Conservation (phyloP, 2,113 vertebrate species). For the Monopterus albus region DNA sequence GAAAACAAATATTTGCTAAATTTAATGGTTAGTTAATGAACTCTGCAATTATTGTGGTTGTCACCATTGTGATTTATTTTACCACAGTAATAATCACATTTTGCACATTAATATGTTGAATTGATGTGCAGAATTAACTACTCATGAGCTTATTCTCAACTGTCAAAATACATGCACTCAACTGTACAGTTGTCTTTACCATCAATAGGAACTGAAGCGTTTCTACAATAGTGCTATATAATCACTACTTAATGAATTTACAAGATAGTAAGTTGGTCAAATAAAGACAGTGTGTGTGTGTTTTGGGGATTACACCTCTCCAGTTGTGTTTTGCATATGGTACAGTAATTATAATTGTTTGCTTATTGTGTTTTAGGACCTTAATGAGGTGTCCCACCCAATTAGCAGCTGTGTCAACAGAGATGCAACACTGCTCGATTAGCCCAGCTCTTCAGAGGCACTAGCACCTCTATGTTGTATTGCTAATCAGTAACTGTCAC, state of each 20-base stretch:
- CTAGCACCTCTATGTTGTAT: neutral
- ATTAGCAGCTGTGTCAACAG: constrained; percentile 43
- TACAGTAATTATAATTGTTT: constrained; percentile 5
- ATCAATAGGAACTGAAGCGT: neutral
- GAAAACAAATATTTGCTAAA: too few species aligned
- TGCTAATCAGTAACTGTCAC: constrained; percentile 2
- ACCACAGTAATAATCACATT: too few species aligned
- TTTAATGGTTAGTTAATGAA: too few species aligned
- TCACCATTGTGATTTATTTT: too few species aligned
- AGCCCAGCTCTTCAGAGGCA: neutral
- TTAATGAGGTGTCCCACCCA: constrained; percentile 49
- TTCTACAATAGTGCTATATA: neutral
- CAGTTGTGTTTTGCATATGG: neutral
- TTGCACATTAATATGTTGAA: neutral
- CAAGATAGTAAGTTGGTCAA: neutral
- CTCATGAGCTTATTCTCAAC: neutral
- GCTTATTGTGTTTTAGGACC: constrained; percentile 11
- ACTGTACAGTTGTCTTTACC: neutral
- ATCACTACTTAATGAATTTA: neutral
- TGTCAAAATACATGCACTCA: neutral
- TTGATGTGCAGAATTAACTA: neutral
- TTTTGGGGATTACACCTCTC: neutral
- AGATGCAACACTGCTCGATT: constrained; percentile 24
- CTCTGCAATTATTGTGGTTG: too few species aligned
- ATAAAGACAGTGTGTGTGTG: neutral